A percentile compares a stretch with the other conserved stretches of the same genome.
Conservation (phyloP, 2,113 vertebrate species). For the Microtus pennsylvanicus region DNA sequence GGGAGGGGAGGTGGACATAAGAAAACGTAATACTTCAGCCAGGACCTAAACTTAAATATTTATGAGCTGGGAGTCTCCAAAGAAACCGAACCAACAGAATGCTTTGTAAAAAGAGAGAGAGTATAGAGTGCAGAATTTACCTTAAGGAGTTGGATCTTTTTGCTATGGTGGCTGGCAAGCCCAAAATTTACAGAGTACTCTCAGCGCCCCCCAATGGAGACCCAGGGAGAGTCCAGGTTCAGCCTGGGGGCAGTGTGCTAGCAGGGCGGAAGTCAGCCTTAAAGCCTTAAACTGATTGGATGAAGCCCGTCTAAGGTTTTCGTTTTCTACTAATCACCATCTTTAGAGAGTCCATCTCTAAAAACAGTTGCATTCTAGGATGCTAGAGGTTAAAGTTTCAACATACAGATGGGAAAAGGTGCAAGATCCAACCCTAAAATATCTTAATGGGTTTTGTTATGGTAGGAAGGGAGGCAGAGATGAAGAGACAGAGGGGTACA, state of each 20-base stretch:
- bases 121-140: background rate
- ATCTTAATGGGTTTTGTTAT: background rate
- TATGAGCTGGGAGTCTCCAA: background rate
- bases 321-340: background rate
- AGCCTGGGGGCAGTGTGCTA: accelerated
- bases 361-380: background rate
- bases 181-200: background rate
- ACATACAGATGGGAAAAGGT: background rate
- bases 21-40: background rate
- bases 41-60: background rate
- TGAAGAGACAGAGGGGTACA: background rate
- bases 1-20: background rate
- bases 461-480: background rate
- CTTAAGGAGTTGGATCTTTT: background rate
- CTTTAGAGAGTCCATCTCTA: background rate
- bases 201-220: background rate
- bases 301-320: background rate
- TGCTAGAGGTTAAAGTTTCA: background rate
- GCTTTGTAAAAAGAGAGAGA: too few species aligned
- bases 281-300: background rate
- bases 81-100: background rate
- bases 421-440: background rate
- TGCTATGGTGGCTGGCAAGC: background rate
- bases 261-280: background rate
- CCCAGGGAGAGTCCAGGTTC: too few species aligned